A percentile compares a stretch with the other conserved stretches of the same genome.
These are phyloP conservation scores for Bradypodion pumilum DNA, from an alignment of 2,797 vertebrate genomes.

Conservation along the genomic window DNA sequence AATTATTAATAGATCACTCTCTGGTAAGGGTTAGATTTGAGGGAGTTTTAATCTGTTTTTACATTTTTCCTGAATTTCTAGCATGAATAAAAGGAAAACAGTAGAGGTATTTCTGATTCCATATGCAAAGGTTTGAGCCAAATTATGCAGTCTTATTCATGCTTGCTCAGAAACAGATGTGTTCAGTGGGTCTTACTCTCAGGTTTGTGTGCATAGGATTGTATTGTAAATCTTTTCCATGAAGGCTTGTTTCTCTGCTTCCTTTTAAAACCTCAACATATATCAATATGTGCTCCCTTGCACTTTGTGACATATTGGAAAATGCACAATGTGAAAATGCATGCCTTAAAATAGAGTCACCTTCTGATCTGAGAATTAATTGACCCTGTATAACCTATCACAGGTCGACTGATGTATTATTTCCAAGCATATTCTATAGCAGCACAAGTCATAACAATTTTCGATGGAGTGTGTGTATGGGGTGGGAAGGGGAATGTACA, in stretches of 20 bases:
- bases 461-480: neutral
- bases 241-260: neutral
- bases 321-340: slow-evolving; percentile 12
- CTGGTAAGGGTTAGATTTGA: no score
- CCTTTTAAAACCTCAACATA: neutral
- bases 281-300: neutral
- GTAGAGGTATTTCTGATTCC: no score
- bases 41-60: no score
- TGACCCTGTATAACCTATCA: slow-evolving; percentile 13
- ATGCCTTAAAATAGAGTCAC: slow-evolving; percentile 24
- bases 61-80: no score
- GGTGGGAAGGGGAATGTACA: neutral
- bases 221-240: neutral
- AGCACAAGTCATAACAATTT: slow-evolving; percentile 29
- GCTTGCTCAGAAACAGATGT: no score
- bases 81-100: no score
- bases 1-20: no score
- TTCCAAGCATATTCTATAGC: neutral
- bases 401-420: slow-evolving; percentile 27
- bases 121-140: no score
- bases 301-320: neutral
- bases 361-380: neutral
- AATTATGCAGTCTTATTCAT: no score
- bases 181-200: no score
- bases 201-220: no score